Evolutionary conservation across 2,113 vertebrate species (phyloP).

Genomic region (Cygnus buccinator): DNA sequence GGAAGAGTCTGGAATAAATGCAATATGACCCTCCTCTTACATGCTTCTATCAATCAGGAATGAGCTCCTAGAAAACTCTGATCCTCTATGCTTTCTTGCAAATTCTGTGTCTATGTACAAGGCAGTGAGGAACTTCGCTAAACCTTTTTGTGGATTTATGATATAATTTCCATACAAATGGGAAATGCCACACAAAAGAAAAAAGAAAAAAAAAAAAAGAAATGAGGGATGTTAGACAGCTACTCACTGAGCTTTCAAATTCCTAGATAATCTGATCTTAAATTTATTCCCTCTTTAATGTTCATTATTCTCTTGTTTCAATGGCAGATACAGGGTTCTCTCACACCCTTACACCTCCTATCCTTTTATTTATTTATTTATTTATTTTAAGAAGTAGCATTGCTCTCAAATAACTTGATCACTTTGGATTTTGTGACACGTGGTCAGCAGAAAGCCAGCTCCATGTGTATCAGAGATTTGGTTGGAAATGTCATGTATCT

Average conservation of each 20-base stretch:
- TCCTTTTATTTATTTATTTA: background rate
- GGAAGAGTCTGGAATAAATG: background rate
- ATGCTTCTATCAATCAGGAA: background rate
- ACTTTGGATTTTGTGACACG: background rate
- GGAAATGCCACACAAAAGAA: background rate
- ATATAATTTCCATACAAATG: background rate
- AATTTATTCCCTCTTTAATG: background rate
- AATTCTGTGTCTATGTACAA: background rate
- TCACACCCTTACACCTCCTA: background rate
- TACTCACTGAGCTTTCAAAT: background rate
- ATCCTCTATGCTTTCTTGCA: background rate
- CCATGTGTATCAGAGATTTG: background rate
- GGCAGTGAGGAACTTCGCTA: background rate
- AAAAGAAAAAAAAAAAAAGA: background rate
- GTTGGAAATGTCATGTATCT: background rate
- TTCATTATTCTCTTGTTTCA: background rate
- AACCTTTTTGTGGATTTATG: background rate
- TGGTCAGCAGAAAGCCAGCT: background rate
- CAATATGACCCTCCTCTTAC: background rate
- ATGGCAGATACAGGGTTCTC: background rate
- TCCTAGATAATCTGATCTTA: background rate
- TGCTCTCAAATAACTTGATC: background rate
- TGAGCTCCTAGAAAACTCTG: background rate
- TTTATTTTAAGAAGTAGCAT: background rate
- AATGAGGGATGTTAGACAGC: background rate